A percentile compares a stretch with the other conserved stretches of the same genome.
These are phyloP conservation scores for Tachystola acroxantha DNA, from an alignment of 2,888 invertebrate species.

Conservation along the genomic window DNA sequence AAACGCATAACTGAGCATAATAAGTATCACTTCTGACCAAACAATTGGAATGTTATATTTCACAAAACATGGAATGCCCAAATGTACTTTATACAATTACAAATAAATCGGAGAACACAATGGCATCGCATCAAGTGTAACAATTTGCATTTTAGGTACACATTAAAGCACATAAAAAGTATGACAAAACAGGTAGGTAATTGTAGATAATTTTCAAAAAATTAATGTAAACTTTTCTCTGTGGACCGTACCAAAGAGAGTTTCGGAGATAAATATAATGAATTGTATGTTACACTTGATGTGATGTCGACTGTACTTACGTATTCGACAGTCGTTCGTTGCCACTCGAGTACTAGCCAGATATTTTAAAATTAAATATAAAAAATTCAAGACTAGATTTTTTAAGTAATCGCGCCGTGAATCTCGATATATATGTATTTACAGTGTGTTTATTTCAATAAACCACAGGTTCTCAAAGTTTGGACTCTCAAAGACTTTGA, in stretches of 20 bases:
- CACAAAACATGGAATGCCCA: conserved; percentile 56
- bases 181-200: no score
- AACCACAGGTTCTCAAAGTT: no score
- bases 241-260: no score
- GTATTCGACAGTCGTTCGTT: conserved; percentile 27
- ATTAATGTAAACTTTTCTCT: no score
- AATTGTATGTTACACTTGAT: no score
- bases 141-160: no score
- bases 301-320: no score
- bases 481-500: no score
- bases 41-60: conserved; percentile 57
- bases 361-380: conserved; percentile 38
- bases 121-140: no score
- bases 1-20: conserved; percentile 47
- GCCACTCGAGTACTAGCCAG: conserved; percentile 48
- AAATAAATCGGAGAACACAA: conserved; percentile 23
- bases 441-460: conserved; percentile 25
- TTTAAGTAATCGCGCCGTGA: conserved; percentile 69
- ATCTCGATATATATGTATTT: conserved; percentile 46
- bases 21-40: conserved; percentile 35
- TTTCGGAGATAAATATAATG: no score
- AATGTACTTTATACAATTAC: conserved; percentile 18
- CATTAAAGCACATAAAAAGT: no score
- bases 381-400: conserved; percentile 67
- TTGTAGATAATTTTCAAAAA: no score